Conservation (phyloP, 2,888 invertebrate genomes). For the Mimachlamys varia region DNA sequence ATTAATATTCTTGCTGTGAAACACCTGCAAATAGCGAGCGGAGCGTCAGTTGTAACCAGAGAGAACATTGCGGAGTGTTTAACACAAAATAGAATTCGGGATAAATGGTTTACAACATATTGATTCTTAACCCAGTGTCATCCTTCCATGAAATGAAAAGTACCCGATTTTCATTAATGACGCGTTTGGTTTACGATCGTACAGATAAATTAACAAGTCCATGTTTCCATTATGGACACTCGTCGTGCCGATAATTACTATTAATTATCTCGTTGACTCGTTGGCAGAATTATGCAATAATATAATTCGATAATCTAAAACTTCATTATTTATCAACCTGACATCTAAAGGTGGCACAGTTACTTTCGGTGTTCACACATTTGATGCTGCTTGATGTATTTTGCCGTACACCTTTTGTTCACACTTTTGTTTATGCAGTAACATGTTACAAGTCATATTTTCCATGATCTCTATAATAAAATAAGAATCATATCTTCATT, state of each 20-base stretch:
- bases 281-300: not conserved
- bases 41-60: not conserved
- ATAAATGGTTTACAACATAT: conserved; percentile 14
- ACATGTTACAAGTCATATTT: too few species aligned
- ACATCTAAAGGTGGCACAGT: not conserved
- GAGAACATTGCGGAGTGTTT: not conserved
- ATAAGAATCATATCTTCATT: too few species aligned
- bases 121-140: not conserved
- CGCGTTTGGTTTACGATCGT: not conserved
- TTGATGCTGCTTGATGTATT: too few species aligned
- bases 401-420: too few species aligned
- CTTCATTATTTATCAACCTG: not conserved
- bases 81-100: conserved; percentile 22
- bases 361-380: too few species aligned
- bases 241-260: not conserved
- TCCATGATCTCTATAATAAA: too few species aligned
- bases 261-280: conserved; percentile 10
- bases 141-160: conserved; percentile 31
- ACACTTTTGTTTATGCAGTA: too few species aligned
- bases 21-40: conserved; percentile 21
- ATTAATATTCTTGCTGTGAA: conserved; percentile 10
- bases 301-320: not conserved
- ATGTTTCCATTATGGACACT: not conserved
- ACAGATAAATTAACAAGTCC: not conserved
- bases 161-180: not conserved